phyloP scores from a whole-genome alignment of 1,140 invertebrate species.

The Wasmannia auropunctata region DNA sequence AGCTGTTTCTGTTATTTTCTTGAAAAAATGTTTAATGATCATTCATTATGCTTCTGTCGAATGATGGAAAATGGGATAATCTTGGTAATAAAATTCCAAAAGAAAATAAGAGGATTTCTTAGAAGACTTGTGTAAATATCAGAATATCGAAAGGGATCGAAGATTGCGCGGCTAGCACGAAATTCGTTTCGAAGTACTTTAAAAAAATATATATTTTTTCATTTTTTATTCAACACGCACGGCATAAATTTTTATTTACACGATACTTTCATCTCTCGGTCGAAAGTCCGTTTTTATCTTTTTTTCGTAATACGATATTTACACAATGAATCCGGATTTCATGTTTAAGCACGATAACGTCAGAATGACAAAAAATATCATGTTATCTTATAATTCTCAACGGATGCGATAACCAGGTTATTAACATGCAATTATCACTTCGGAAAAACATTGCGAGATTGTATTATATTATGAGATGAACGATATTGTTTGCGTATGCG shows the following conservation, averaged over 20 bases:
- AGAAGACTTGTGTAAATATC: not conserved
- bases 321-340: not conserved
- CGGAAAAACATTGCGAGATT: not conserved
- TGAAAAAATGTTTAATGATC: not conserved
- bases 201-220: not conserved
- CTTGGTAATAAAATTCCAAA: slow-evolving; percentile 22
- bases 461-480: not conserved
- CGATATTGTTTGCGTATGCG: not conserved
- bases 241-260: slow-evolving; percentile 33
- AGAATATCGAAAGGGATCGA: slow-evolving; percentile 16
- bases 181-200: not conserved
- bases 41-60: not conserved
- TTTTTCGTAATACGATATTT: not conserved
- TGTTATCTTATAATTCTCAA: slow-evolving; percentile 4
- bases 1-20: not conserved
- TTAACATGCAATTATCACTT: slow-evolving; percentile 31
- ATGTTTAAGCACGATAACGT: not conserved
- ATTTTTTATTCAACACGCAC: not conserved
- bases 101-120: slow-evolving; percentile 25
- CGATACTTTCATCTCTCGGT: slow-evolving; percentile 24
- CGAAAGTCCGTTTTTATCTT: not conserved
- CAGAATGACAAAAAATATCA: not conserved
- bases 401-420: not conserved
- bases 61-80: slow-evolving; percentile 26
- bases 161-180: not conserved